Conservation (phyloP, 2,113 vertebrate species). For the Osmerus eperlanus region DNA sequence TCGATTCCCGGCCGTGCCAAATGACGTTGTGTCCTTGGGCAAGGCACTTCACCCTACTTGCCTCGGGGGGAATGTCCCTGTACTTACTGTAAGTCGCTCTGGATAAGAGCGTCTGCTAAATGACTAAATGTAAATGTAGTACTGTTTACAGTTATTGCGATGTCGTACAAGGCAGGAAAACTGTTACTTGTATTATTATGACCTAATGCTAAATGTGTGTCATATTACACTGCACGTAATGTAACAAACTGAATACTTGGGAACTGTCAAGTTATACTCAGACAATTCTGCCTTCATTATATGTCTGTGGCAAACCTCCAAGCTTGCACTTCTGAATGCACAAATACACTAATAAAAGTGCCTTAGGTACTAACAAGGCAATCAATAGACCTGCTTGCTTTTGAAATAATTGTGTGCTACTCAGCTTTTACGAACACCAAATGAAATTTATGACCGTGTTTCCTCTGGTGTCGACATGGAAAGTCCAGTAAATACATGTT, state of each 20-base stretch:
- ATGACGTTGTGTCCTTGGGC: too few relatives aligned
- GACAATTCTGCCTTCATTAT: not conserved
- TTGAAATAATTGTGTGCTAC: not conserved
- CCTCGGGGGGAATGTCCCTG: too few relatives aligned
- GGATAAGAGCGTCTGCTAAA: too few relatives aligned
- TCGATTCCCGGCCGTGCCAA: too few relatives aligned
- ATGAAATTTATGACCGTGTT: constrained; percentile 28
- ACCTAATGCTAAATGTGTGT: not conserved
- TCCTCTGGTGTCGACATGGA: constrained; percentile 40
- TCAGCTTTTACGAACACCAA: constrained; percentile 6
- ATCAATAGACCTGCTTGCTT: not conserved
- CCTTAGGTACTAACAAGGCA: not conserved
- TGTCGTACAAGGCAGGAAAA: not conserved
- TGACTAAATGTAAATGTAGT: not conserved
- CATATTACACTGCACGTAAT: not conserved
- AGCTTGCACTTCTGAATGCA: constrained; percentile 1
- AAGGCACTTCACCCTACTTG: too few relatives aligned
- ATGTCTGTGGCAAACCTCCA: not conserved
- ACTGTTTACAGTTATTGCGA: not conserved
- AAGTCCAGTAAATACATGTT: constrained; percentile 22
- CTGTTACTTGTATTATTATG: not conserved
- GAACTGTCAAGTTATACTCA: not conserved
- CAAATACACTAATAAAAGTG: not conserved
- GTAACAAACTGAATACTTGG: too few relatives aligned
- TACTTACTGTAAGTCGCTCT: too few relatives aligned